These are phyloP conservation scores for Actinemys pallida DNA, from an alignment of 2,113 vertebrate species.

Conservation along the genomic window DNA sequence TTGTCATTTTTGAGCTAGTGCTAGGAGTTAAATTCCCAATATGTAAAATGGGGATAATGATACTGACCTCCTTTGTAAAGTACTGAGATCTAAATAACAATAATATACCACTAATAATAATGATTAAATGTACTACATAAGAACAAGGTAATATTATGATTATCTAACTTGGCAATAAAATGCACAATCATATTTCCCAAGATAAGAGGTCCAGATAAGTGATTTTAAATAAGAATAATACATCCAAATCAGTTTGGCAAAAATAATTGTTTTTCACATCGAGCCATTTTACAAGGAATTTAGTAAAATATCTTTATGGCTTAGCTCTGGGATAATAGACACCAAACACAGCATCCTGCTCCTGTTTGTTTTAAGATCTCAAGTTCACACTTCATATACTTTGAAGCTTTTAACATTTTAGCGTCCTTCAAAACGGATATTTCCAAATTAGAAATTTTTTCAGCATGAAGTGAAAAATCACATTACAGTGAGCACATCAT, in stretches of 20 bases:
- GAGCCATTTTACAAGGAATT: neutral
- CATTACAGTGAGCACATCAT: neutral
- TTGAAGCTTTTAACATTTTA: neutral
- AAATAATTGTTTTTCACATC: neutral
- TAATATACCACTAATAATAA: neutral
- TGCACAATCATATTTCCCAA: neutral
- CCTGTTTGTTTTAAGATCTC: constrained; percentile 1
- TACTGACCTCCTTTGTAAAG: neutral
- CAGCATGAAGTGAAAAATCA: neutral
- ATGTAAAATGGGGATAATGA: neutral
- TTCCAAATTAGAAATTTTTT: neutral
- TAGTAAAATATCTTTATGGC: neutral
- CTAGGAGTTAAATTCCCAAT: neutral
- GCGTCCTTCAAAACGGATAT: neutral
- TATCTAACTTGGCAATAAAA: neutral
- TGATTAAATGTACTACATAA: neutral
- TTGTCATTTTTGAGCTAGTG: neutral
- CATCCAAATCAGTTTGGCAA: neutral
- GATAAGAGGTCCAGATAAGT: neutral
- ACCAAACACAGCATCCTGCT: neutral
- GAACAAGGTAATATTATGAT: neutral
- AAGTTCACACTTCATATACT: neutral
- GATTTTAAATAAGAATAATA: neutral
- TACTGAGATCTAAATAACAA: neutral
- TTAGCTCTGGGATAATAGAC: neutral